Conservation (phyloP, 2,888 invertebrate species). For the Nineta flava region DNA sequence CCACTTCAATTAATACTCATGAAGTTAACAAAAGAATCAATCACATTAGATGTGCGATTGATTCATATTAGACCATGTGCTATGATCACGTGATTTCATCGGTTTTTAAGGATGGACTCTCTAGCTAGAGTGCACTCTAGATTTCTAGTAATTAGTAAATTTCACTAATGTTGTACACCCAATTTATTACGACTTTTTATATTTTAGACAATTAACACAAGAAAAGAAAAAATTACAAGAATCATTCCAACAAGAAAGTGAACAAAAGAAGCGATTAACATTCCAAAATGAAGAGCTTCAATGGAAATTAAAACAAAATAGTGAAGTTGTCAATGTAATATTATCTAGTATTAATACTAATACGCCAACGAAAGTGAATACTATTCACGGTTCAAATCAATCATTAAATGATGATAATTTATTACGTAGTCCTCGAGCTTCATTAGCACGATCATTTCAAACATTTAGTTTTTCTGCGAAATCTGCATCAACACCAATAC, state of each 20-base stretch:
- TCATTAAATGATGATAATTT: conserved; percentile 19
- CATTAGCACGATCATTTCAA: conserved; percentile 20
- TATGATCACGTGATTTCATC: too few relatives aligned
- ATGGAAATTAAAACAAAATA: conserved; percentile 72
- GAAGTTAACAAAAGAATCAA: too few relatives aligned
- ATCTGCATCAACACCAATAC: conserved; percentile 14
- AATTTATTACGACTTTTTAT: background rate
- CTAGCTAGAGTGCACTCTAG: background rate
- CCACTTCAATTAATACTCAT: too few relatives aligned
- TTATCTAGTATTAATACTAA: conserved; percentile 4
- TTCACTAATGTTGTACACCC: too few relatives aligned
- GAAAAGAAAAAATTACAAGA: conserved; percentile 61
- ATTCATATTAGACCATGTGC: too few relatives aligned
- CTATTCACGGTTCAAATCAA: conserved; percentile 20
- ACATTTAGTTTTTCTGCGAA: conserved; percentile 24
- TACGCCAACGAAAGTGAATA: conserved; percentile 7
- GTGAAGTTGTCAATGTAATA: conserved; percentile 42
- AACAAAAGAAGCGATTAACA: conserved; percentile 59
- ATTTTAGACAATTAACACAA: conserved; percentile 39
- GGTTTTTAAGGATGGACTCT: too few relatives aligned
- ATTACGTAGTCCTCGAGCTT: conserved; percentile 12
- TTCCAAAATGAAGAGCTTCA: conserved; percentile 79
- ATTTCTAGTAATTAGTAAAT: background rate
- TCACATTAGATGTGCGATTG: background rate
- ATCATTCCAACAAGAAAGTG: conserved; percentile 56